Evolutionary conservation across 2,888 invertebrate genomes (phyloP).

Genomic region (Entomobrya multifasciata): DNA sequence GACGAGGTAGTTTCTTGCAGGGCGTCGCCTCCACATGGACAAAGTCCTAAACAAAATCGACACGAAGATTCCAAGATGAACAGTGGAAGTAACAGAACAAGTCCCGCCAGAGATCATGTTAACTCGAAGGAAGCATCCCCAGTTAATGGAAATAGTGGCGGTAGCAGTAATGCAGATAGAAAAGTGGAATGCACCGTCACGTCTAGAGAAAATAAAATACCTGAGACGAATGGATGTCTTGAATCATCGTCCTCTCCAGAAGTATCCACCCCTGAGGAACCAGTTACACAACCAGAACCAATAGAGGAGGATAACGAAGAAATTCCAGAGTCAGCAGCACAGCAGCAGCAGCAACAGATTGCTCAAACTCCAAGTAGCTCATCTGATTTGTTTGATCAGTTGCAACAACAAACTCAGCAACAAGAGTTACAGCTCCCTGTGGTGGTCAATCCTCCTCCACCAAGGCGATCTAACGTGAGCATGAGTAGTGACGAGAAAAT

Average conservation of each 20-base stretch:
- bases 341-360: not conserved
- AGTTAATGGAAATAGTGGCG: not conserved
- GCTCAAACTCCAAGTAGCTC: not conserved
- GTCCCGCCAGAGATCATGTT: slow-evolving; percentile 44
- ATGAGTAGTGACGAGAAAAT: slow-evolving; percentile 65
- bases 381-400: not conserved
- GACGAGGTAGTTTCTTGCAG: slow-evolving; percentile 51
- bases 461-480: slow-evolving; percentile 29
- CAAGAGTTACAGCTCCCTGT: not conserved
- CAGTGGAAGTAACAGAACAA: slow-evolving; percentile 16
- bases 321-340: not conserved
- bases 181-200: no score
- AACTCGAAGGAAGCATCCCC: slow-evolving; percentile 33
- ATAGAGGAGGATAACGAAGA: not conserved
- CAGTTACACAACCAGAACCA: not conserved
- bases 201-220: slow-evolving; percentile 3
- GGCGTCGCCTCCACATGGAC: slow-evolving; percentile 2
- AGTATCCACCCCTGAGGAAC: slow-evolving; percentile 3
- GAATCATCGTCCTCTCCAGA: slow-evolving; percentile 18
- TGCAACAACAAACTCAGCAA: slow-evolving; percentile 5
- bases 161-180: not conserved
- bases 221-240: slow-evolving; percentile 35
- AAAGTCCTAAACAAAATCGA: not conserved
- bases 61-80: no score
- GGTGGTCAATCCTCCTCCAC: not conserved